A percentile compares a stretch with the other conserved stretches of the same genome.
These are phyloP conservation scores for Hylaeus volcanicus DNA, from an alignment of 1,140 invertebrate genomes.

Conservation along the genomic window DNA sequence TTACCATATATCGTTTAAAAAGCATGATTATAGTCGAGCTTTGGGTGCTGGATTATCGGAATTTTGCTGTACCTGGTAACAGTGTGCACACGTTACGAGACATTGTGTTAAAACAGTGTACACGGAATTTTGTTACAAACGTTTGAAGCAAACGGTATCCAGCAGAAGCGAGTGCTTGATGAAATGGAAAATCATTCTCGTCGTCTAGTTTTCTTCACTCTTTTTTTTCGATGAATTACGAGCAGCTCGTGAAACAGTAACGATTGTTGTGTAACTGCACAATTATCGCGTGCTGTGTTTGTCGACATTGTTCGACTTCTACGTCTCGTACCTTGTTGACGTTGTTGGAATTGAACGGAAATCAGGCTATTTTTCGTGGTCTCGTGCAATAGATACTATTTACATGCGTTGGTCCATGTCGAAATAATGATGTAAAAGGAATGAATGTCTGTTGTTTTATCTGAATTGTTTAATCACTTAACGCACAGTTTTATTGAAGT, in stretches of 20 bases:
- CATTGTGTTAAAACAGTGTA: too few species aligned
- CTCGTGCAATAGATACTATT: not conserved
- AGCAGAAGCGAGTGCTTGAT: not conserved
- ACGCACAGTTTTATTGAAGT: too few species aligned
- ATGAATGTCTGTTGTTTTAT: too few species aligned
- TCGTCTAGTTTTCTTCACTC: constrained; percentile 8
- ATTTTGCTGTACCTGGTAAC: too few species aligned
- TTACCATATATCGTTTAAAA: too few species aligned
- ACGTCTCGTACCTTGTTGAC: constrained; percentile 8
- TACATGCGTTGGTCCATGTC: too few species aligned
- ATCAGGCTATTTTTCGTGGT: not conserved
- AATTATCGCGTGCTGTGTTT: constrained; percentile 29
- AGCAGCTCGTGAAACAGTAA: constrained; percentile 30
- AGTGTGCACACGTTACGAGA: too few species aligned
- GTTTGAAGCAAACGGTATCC: not conserved
- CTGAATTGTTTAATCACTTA: too few species aligned
- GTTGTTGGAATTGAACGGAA: not conserved
- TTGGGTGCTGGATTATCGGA: too few species aligned
- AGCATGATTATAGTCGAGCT: too few species aligned
- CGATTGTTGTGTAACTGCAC: constrained; percentile 36
- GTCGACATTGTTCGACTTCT: constrained; percentile 4
- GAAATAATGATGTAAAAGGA: too few species aligned
- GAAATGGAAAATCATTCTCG: constrained; percentile 32
- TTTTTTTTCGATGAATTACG: constrained; percentile 15
- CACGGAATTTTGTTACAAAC: too few species aligned